Base-by-base conservation (phyloP, 2,113 vertebrate species). In the Epinephelus moara region DNA sequence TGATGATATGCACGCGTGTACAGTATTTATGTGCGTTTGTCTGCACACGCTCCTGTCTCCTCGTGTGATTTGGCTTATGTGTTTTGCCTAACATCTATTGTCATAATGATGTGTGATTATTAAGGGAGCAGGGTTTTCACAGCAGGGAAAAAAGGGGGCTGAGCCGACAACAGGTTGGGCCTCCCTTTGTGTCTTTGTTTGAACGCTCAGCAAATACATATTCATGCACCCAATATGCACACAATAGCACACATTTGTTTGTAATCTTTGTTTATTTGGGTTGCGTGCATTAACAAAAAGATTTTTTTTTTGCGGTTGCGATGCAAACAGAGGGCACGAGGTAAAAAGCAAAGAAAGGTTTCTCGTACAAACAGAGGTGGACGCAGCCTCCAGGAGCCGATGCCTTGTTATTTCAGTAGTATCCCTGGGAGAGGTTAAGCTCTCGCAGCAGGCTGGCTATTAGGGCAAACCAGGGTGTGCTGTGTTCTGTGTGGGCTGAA, bases 161-260 rank as follows among this genome's bases (percentile, higher is more conserved):
- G 88, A 83, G 87, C 64, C 62, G 64, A 92, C 89, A 92, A 93
- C 93, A 93, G 90, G 91, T 94, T 82, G 86, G 89, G 90, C 88
- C 82, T 93, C 87, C 90, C 91, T 91, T 92, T 91, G 89, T 88
- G 90, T 91, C 89, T 94, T 85, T 85, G 85, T 93, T 89, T 93
- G 83, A 90, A 88, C 68, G 60, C 87, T 89, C 88, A 50, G 86
- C 88, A 88, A 89, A 94, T 93, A 78, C 91, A 93, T 92, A 92
- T 94, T 93, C 89, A 93, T 93, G 90, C 73, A 83, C 84, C 70
- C 88, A 78, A 78, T 90, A 83, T 89, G 77, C 79, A 82, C 73
- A 81, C 82, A 87, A 86, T 86, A 72, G 74, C 69, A 68, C 85
- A 76, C 86, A 87, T 90, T 90, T 90, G 80, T 87, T 85, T 87